These are phyloP conservation scores for Aurelia sp. DNA, from an alignment of 30 jellyfish, hydroid and myxozoan species.

Conservation along the genomic window DNA sequence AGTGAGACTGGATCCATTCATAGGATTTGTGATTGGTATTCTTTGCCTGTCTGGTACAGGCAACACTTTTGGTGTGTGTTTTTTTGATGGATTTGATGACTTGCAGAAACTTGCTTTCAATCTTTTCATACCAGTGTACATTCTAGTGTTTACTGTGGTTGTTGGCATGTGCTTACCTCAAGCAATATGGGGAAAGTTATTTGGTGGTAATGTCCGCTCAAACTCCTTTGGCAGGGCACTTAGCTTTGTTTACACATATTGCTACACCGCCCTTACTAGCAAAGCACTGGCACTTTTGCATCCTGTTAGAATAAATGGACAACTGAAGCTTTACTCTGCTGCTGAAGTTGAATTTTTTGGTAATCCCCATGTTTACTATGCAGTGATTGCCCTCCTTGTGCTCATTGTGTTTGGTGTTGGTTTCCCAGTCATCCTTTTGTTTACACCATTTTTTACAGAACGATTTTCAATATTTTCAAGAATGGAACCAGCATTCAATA, in stretches of 20 bases:
- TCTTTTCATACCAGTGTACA: constrained; percentile 71
- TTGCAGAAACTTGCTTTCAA: constrained; percentile 81
- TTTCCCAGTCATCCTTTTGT: constrained; percentile 82
- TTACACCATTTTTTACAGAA: constrained; percentile 79
- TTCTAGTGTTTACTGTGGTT: constrained; percentile 58
- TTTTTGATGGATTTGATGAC: constrained; percentile 79
- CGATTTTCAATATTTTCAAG: constrained; percentile 51
- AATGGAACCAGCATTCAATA: constrained; percentile 74
- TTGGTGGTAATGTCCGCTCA: constrained; percentile 49
- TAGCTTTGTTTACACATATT: constrained; percentile 82
- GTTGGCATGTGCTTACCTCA: constrained; percentile 75
- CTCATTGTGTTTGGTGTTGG: constrained; percentile 72
- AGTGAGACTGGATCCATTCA: constrained; percentile 62
- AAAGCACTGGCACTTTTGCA: constrained; percentile 79
- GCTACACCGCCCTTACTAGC: constrained; percentile 84
- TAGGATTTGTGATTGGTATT: constrained; percentile 77
- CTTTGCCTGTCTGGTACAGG: constrained; percentile 92
- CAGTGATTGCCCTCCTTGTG: constrained; percentile 60
- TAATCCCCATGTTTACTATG: constrained; percentile 59
- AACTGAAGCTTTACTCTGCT: constrained; percentile 59
- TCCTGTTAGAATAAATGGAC: constrained; percentile 65
- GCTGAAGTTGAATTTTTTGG: constrained; percentile 70
- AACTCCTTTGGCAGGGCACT: constrained; percentile 93
- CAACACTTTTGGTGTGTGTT: constrained; percentile 81
- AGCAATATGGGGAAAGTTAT: constrained; percentile 49